Conservation (phyloP, 1,140 invertebrate species). For the Choristoneura fumiferana region DNA sequence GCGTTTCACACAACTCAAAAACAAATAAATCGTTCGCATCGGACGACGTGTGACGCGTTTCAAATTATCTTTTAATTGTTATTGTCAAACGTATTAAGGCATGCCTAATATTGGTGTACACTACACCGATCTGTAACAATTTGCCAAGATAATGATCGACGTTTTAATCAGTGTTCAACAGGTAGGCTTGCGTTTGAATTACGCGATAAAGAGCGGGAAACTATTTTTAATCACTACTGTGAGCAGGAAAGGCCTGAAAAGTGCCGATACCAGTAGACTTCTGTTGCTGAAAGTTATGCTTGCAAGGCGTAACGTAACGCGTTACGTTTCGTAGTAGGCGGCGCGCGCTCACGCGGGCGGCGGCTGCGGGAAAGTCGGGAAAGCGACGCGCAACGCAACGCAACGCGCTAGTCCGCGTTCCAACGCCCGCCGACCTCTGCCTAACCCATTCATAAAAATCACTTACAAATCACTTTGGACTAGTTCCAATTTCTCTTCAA, state of each 20-base stretch:
- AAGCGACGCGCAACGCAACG: constrained; percentile 54
- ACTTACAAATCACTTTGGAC: constrained; percentile 23
- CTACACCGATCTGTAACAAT: background rate
- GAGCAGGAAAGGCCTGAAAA: background rate
- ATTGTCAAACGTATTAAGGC: background rate
- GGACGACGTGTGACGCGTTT: background rate
- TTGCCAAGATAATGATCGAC: constrained; percentile 2
- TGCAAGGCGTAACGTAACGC: constrained; percentile 12
- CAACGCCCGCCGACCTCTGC: constrained; percentile 30
- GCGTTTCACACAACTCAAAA: constrained; percentile 42
- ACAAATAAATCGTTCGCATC: background rate
- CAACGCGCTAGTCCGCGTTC: constrained; percentile 51
- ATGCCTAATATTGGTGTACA: background rate
- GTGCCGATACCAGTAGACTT: background rate
- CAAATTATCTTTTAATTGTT: constrained; percentile 16
- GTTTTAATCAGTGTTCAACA: background rate
- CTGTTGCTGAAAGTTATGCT: constrained; percentile 4
- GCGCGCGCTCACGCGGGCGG: constrained; percentile 32
- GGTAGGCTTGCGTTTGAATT: background rate
- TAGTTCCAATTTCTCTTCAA: constrained; percentile 18
- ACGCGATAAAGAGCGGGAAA: background rate
- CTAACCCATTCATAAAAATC: constrained; percentile 43
- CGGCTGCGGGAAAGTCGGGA: constrained; percentile 67
- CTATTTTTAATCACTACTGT: background rate
- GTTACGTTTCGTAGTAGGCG: constrained; percentile 29